Conservation (phyloP, 64 coral and sea anemone species). For the Platygyra sinensis region DNA sequence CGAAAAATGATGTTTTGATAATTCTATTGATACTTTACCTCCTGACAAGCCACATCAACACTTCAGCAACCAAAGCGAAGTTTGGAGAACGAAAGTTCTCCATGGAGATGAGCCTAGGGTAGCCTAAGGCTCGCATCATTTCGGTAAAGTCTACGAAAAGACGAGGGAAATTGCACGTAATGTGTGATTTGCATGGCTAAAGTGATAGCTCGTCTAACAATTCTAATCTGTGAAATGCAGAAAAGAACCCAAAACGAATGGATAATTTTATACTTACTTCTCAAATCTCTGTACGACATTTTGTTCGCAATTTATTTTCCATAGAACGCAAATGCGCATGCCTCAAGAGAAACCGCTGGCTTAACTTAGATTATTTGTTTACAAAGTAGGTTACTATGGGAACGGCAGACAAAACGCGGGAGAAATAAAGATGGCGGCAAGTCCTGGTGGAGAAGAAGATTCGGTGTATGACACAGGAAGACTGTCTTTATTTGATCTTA, state of each 20-base stretch:
- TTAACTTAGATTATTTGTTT: slow-evolving; percentile 21
- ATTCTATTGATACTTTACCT: slow-evolving; percentile 45
- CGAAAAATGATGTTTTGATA: background rate
- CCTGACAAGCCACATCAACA: slow-evolving; percentile 96
- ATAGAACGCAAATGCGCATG: slow-evolving; percentile 55
- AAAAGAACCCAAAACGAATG: background rate
- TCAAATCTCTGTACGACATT: slow-evolving; percentile 97
- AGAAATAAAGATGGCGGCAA: slow-evolving; percentile 80
- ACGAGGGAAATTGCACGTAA: background rate
- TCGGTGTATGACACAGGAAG: slow-evolving; percentile 70
- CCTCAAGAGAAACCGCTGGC: slow-evolving; percentile 48
- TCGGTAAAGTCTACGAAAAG: slow-evolving; percentile 91
- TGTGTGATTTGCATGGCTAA: background rate
- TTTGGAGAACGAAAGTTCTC: slow-evolving; percentile 99
- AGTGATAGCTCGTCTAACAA: background rate
- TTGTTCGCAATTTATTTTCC: slow-evolving; percentile 37
- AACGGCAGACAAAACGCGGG: slow-evolving; percentile 47
- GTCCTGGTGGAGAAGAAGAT: slow-evolving; percentile 69
- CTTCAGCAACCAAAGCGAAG: slow-evolving; percentile 96
- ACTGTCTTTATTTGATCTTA: slow-evolving; percentile 95
- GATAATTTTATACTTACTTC: slow-evolving; percentile 74
- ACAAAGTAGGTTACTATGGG: slow-evolving; percentile 52
- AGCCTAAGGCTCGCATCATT: slow-evolving; percentile 98
- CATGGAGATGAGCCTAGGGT: slow-evolving; percentile 98
- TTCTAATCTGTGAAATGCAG: background rate